Conservation (phyloP, 2,888 invertebrate species). For the Rhamphomyia laevipes region DNA sequence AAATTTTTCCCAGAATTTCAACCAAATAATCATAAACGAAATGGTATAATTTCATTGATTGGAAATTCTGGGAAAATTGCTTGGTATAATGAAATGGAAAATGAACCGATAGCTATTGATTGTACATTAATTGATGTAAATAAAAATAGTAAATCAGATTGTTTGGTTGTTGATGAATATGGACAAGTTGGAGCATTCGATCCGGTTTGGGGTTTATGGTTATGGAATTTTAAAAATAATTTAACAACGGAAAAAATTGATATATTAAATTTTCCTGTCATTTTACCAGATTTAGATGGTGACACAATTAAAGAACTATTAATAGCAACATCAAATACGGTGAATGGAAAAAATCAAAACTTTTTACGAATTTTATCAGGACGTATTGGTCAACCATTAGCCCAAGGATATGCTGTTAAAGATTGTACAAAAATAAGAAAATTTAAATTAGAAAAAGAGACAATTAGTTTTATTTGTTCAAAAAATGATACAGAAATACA, state of each 20-base stretch:
- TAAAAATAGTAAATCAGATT: conserved; percentile 58
- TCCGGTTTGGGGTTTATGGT: conserved; percentile 46
- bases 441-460: conserved; percentile 42
- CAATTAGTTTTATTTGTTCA: conserved; percentile 46
- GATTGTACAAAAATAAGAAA: conserved; percentile 48
- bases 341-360: conserved; percentile 36
- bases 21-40: conserved; percentile 32
- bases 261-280: conserved; percentile 54
- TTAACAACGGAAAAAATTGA: conserved; percentile 38
- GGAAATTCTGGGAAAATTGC: conserved; percentile 58
- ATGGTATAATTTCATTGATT: conserved; percentile 58
- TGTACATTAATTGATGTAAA: conserved; percentile 63
- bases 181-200: conserved; percentile 51
- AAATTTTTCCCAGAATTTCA: conserved; percentile 45
- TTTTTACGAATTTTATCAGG: conserved; percentile 59
- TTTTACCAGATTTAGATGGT: conserved; percentile 58
- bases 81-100: conserved; percentile 59
- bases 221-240: conserved; percentile 38
- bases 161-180: conserved; percentile 59
- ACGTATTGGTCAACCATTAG: conserved; percentile 51
- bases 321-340: conserved; percentile 41
- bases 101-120: conserved; percentile 59
- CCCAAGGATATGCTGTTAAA: conserved; percentile 46
- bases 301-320: conserved; percentile 60
- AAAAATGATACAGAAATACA: conserved; percentile 47